Conservation (phyloP, 2,113 vertebrate genomes). For the Agelaius phoeniceus region DNA sequence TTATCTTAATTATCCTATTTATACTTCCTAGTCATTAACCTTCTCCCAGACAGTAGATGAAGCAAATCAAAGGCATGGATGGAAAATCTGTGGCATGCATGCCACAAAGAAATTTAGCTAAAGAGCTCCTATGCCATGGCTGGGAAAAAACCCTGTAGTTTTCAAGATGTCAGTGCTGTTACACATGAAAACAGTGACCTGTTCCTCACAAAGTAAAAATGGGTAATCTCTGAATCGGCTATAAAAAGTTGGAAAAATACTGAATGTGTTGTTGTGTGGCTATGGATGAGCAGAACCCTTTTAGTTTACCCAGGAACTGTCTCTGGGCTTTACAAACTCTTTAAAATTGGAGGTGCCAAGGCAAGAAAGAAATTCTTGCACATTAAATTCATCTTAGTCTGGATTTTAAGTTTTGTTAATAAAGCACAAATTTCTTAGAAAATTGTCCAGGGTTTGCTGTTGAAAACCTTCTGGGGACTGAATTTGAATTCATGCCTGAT, state of each 20-base stretch:
- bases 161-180: background rate
- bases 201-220: background rate
- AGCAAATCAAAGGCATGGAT: background rate
- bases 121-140: background rate
- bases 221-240: background rate
- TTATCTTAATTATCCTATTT: background rate
- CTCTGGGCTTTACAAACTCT: background rate
- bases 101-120: background rate
- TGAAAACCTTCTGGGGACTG: background rate
- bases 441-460: background rate
- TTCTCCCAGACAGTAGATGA: background rate
- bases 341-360: background rate
- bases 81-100: background rate
- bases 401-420: constrained; percentile 4
- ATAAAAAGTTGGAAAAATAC: background rate
- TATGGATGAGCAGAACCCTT: background rate
- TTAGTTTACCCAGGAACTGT: background rate
- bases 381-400: background rate
- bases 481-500: background rate
- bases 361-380: background rate
- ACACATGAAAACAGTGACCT: background rate
- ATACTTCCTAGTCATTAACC: background rate
- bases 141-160: background rate
- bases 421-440: background rate
- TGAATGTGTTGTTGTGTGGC: background rate